Conservation (phyloP, 2,113 vertebrate genomes). For the Catagonus wagneri region DNA sequence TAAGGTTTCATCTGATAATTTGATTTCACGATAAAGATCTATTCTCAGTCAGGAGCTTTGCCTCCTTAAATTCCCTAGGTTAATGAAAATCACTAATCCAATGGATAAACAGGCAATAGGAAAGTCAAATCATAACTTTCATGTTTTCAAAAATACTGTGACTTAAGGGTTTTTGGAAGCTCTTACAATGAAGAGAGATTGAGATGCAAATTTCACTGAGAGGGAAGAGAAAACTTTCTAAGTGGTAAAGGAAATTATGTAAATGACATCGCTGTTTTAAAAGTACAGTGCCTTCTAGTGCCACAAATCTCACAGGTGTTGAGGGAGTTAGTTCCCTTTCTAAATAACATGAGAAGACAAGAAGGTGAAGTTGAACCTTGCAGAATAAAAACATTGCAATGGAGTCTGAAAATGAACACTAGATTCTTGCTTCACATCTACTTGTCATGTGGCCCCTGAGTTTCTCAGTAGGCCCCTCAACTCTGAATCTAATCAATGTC, state of each 20-base stretch:
- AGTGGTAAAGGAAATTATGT: conserved; percentile 72
- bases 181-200: conserved; percentile 63
- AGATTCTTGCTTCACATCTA: neutral
- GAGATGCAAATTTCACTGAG: conserved; percentile 78
- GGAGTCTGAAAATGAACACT: neutral
- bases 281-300: conserved; percentile 49
- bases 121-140: conserved; percentile 73
- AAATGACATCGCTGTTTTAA: conserved; percentile 60
- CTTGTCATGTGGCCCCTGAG: neutral
- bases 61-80: conserved; percentile 69
- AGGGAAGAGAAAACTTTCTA: conserved; percentile 74
- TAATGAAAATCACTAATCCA: conserved; percentile 77
- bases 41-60: conserved; percentile 76
- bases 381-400: neutral
- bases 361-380: neutral
- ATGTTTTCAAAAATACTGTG: conserved; percentile 75
- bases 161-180: conserved; percentile 66
- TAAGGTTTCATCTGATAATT: conserved; percentile 76
- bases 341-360: conserved; percentile 30
- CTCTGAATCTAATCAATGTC: conserved; percentile 34
- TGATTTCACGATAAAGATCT: conserved; percentile 75
- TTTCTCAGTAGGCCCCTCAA: conserved; percentile 14
- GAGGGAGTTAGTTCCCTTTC: neutral
- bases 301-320: conserved; percentile 46
- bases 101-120: conserved; percentile 75